A percentile compares a stretch with the other conserved stretches of the same genome.
These are phyloP conservation scores for Diorhabda sublineata DNA, from an alignment of 1,140 invertebrate species.

Conservation along the genomic window DNA sequence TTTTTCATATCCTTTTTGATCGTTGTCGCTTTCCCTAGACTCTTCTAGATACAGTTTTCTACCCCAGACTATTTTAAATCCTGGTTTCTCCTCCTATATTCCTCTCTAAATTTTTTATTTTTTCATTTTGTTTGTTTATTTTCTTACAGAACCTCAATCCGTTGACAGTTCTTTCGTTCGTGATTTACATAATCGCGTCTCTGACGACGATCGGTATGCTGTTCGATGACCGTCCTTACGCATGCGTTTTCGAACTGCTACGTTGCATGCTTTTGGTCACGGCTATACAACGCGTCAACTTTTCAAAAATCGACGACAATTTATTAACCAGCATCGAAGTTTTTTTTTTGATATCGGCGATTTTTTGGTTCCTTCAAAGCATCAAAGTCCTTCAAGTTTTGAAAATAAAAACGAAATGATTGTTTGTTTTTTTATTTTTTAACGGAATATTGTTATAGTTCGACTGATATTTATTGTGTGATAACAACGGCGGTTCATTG, in stretches of 20 bases:
- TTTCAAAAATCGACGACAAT: slow-evolving; percentile 28
- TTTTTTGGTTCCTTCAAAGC: slow-evolving; percentile 48
- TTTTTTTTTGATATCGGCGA: slow-evolving; percentile 45
- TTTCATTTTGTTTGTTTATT: slow-evolving; percentile 19
- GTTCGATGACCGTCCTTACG: slow-evolving; percentile 53
- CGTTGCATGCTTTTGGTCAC: slow-evolving; percentile 42
- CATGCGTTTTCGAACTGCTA: slow-evolving; percentile 42
- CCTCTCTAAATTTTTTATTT: too few species aligned
- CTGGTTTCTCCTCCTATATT: too few species aligned
- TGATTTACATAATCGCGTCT: slow-evolving; percentile 62
- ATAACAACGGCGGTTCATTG: too few species aligned
- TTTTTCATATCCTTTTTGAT: too few species aligned
- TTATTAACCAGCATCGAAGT: slow-evolving; percentile 39
- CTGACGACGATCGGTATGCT: slow-evolving; percentile 66
- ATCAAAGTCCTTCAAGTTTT: slow-evolving; percentile 40
- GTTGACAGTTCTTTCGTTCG: slow-evolving; percentile 53
- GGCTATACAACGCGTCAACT: slow-evolving; percentile 37
- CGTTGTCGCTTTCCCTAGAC: too few species aligned
- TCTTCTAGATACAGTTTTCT: too few species aligned
- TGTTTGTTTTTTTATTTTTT: too few species aligned
- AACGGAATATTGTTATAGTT: too few species aligned
- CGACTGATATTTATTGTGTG: too few species aligned
- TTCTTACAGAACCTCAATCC: slow-evolving; percentile 57
- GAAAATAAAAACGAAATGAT: not conserved
- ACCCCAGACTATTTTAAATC: too few species aligned